A percentile compares a stretch with the other conserved stretches of the same genome.
These are phyloP conservation scores for Matsumurasca onukii DNA, from an alignment of 1,140 invertebrate genomes.

Conservation along the genomic window DNA sequence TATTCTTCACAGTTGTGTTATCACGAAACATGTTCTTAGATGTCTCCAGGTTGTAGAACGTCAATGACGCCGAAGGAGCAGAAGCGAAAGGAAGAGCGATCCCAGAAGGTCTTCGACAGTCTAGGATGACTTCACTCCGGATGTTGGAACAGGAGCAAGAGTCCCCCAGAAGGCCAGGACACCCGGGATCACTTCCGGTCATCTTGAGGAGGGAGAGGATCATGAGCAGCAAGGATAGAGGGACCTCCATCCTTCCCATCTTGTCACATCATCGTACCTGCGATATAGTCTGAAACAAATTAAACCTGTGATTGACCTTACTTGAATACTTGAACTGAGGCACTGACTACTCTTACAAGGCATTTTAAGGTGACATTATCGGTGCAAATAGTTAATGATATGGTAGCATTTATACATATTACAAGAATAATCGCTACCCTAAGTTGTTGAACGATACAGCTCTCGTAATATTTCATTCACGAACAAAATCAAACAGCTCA, in stretches of 20 bases:
- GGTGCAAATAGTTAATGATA: too few species aligned
- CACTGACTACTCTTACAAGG: too few species aligned
- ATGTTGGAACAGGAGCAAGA: background rate
- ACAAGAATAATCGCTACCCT: too few species aligned
- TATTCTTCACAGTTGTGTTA: background rate
- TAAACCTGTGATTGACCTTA: too few species aligned
- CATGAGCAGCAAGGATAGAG: background rate
- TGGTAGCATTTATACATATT: too few species aligned
- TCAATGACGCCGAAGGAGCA: background rate
- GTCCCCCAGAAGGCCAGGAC: background rate
- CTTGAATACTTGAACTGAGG: too few species aligned
- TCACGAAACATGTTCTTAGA: background rate
- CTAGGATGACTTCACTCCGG: background rate
- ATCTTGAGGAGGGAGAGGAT: background rate
- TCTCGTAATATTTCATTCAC: too few species aligned
- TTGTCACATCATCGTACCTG: background rate
- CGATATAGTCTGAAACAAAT: too few species aligned
- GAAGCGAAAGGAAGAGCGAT: background rate
- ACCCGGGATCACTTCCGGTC: background rate
- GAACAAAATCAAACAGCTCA: too few species aligned
- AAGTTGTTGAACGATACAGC: too few species aligned
- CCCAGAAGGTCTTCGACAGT: slow-evolving; percentile 8
- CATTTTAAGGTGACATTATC: too few species aligned
- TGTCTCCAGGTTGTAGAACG: background rate
- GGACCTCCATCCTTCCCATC: too few species aligned